Conservation (phyloP, 2,113 vertebrate species). For the Dasyornis broadbenti region DNA sequence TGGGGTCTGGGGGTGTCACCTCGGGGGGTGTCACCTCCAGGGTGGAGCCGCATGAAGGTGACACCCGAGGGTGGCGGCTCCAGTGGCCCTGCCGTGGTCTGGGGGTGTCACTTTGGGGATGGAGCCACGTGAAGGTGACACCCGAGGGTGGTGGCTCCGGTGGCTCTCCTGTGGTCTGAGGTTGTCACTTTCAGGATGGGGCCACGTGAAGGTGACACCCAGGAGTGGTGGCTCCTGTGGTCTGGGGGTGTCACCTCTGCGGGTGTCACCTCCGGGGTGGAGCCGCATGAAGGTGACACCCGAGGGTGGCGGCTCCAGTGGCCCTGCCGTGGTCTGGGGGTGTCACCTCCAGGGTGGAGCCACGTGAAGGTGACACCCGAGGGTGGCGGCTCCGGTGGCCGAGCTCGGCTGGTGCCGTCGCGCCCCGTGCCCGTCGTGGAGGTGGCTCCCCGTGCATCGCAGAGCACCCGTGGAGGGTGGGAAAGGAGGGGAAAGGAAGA, state of each 20-base stretch:
- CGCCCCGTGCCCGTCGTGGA: too few relatives aligned
- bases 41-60: too few relatives aligned
- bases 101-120: neutral
- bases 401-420: neutral
- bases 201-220: neutral
- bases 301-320: neutral
- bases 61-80: too few relatives aligned
- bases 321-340: neutral
- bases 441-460: too few relatives aligned
- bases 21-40: too few relatives aligned
- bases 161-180: neutral
- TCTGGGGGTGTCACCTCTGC: neutral
- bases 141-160: neutral
- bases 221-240: neutral
- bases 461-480: too few relatives aligned
- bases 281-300: neutral
- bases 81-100: rapidly evolving
- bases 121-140: rapidly evolving
- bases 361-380: rapidly evolving
- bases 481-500: neutral
- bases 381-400: neutral
- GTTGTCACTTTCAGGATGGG: neutral
- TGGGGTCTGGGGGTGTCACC: too few relatives aligned
- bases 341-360: neutral
- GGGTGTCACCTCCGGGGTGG: rapidly evolving